Evolutionary conservation across 2,888 invertebrate species (phyloP), one percentile per base, ranked within the genome.

Genomic region (Drosophila stalkeri): DNA sequence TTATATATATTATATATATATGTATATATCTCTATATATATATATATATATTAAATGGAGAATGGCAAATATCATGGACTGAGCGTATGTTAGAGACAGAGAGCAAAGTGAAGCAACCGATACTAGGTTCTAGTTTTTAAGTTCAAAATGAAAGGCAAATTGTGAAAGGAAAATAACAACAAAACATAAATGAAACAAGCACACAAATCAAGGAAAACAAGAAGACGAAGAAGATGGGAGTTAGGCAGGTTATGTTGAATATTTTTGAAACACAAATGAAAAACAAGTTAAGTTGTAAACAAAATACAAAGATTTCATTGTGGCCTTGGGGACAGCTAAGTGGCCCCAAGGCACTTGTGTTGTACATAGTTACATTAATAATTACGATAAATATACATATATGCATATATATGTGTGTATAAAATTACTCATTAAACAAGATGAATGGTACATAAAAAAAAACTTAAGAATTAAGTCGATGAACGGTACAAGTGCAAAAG

Each of bases 21-120:
- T 47, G 27, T 72, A 64, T 72, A 62, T 62, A 46, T 55, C 2
- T n/a, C n/a, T 18, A 11, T 18, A 12, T 12, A 33, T 51, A 6
- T 51, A 33, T 75, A 63, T 69, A 47, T 63, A 37, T 52, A 61
- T 64, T 72, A 70, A 81, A 63, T 64, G 72, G 71, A 81, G 71
- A 73, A 71, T 47, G 76, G 73, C 75, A 77, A 89, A 91, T 91
- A 91, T 91, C 90, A 91, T 90, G 91, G 91, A 91, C 91, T 91
- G 91, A 91, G 89, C 86, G 81, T 85, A 87, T 49, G 83, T 80
- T 82, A 89, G 82, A 68, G 20, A 41, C 9, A 44, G 41, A 44
- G 75, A 77, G 75, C 46, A 77, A 66, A 69, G 85, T 71, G 85
- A 72, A 77, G 75, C 56, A 84, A 72, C 81, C 83, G 76, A 75